Percentiles rank a stretch among this genome's conserved stretches.
phyloP scores from a whole-genome alignment of 1,140 invertebrate genomes.

The Aleiodes sp. region DNA sequence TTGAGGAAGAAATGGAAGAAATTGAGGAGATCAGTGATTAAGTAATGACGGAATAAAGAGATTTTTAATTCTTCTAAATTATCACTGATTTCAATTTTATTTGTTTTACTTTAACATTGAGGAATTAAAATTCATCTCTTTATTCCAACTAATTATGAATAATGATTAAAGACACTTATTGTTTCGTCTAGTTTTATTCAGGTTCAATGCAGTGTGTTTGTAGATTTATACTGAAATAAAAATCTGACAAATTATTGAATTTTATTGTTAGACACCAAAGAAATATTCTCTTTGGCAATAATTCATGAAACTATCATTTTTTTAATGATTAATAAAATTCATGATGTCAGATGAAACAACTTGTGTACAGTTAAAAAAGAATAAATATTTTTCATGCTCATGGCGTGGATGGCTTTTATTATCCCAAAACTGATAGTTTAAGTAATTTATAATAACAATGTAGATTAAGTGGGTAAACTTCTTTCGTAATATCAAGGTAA shows the following conservation, averaged over 20 bases:
- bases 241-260: background rate
- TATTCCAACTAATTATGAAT: too few species aligned
- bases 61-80: too few species aligned
- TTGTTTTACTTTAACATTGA: too few species aligned
- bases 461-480: background rate
- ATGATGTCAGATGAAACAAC: background rate
- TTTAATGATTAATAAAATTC: background rate
- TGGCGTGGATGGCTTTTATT: background rate
- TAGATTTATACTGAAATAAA: too few species aligned
- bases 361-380: background rate
- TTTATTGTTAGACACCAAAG: background rate
- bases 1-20: background rate
- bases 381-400: constrained; percentile 10
- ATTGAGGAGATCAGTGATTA: constrained; percentile 9
- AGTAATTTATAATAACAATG: background rate
- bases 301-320: too few species aligned
- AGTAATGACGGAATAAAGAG: too few species aligned
- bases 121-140: too few species aligned
- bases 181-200: too few species aligned
- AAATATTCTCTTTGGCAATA: background rate
- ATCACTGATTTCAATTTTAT: too few species aligned
- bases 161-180: too few species aligned
- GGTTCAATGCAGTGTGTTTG: too few species aligned
- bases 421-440: too few species aligned
- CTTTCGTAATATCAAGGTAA: background rate